Evolutionary conservation across 1,140 invertebrate genomes (phyloP).

Genomic region (Orius insidiosus): DNA sequence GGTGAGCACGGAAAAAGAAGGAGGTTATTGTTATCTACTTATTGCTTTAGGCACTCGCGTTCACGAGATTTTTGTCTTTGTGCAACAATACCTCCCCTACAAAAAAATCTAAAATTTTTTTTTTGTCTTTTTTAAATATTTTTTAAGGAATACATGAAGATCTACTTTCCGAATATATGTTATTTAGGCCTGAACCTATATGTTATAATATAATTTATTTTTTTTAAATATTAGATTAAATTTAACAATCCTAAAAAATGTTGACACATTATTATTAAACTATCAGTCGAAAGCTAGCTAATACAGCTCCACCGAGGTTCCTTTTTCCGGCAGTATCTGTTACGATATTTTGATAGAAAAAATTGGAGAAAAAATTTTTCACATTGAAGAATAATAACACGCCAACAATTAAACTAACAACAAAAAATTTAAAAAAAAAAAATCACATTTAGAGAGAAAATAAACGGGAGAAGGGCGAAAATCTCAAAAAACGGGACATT

Average conservation of each 20-base stretch:
- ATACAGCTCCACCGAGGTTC: slow-evolving; percentile 14
- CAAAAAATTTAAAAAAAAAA: slow-evolving; percentile 9
- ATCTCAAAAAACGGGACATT: slow-evolving; percentile 8
- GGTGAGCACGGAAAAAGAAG: background rate
- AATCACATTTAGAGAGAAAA: slow-evolving; percentile 1
- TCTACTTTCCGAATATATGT: slow-evolving; percentile 10
- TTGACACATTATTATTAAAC: slow-evolving; percentile 20
- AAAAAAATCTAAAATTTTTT: too few relatives aligned
- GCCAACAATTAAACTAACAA: slow-evolving; percentile 15
- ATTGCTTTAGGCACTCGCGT: slow-evolving; percentile 16
- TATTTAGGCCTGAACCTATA: slow-evolving; percentile 23
- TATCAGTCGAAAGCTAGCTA: slow-evolving; percentile 22
- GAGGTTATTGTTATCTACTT: slow-evolving; percentile 8
- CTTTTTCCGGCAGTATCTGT: slow-evolving; percentile 15
- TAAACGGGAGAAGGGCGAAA: background rate
- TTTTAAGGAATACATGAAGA: slow-evolving; percentile 16
- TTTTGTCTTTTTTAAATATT: slow-evolving; percentile 17
- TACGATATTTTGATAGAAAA: slow-evolving; percentile 6
- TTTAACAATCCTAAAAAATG: slow-evolving; percentile 21
- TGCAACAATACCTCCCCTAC: slow-evolving; percentile 5
- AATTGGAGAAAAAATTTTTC: background rate
- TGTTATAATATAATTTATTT: slow-evolving; percentile 7
- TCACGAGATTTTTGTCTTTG: slow-evolving; percentile 11
- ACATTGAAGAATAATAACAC: slow-evolving; percentile 12
- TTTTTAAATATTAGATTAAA: slow-evolving; percentile 19